These are phyloP conservation scores for Melanotaenia maccullochi DNA, from an alignment of 2,797 vertebrate species.

Conservation along the genomic window DNA sequence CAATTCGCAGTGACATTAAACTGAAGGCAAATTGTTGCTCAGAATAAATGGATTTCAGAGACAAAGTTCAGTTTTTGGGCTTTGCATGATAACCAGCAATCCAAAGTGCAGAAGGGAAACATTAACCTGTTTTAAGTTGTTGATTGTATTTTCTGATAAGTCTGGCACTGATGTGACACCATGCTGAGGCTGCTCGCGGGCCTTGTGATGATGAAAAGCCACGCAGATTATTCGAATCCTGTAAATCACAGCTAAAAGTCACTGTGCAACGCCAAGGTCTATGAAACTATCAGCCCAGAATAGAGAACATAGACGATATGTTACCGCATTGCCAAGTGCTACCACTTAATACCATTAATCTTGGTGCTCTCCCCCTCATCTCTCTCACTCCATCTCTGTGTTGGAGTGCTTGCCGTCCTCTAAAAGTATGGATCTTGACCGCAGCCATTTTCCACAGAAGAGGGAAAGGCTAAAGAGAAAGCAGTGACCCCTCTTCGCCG, in stretches of 20 bases:
- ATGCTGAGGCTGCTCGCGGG: slow-evolving; percentile 19
- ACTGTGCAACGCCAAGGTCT: slow-evolving; percentile 74
- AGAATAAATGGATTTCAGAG: slow-evolving; percentile 24
- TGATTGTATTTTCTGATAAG: slow-evolving; percentile 54
- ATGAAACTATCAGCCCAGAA: slow-evolving; percentile 77
- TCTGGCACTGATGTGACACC: slow-evolving; percentile 32
- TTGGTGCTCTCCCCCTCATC: slow-evolving; percentile 48
- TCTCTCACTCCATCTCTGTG: slow-evolving; percentile 68
- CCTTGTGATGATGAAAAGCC: slow-evolving; percentile 62
- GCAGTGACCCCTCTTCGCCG: slow-evolving; percentile 82
- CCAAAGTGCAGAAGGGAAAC: slow-evolving; percentile 42
- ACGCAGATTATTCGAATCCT: slow-evolving; percentile 74
- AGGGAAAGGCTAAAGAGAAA: slow-evolving; percentile 84
- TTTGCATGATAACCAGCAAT: slow-evolving; percentile 52
- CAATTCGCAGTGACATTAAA: slow-evolving; percentile 66
- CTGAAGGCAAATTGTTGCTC: slow-evolving; percentile 20
- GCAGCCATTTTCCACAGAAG: slow-evolving; percentile 81
- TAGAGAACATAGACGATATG: slow-evolving; percentile 74
- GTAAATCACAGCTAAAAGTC: slow-evolving; percentile 80
- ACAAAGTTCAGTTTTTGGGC: slow-evolving; percentile 44
- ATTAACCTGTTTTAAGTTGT: slow-evolving; percentile 30
- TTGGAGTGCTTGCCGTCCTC: slow-evolving; percentile 78
- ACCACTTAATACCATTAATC: slow-evolving; percentile 83
- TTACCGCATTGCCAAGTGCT: slow-evolving; percentile 79
- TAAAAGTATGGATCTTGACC: slow-evolving; percentile 85